These are phyloP conservation scores for Myripristis jacobus DNA, from an alignment of 2,797 vertebrate genomes.

Conservation along the genomic window DNA sequence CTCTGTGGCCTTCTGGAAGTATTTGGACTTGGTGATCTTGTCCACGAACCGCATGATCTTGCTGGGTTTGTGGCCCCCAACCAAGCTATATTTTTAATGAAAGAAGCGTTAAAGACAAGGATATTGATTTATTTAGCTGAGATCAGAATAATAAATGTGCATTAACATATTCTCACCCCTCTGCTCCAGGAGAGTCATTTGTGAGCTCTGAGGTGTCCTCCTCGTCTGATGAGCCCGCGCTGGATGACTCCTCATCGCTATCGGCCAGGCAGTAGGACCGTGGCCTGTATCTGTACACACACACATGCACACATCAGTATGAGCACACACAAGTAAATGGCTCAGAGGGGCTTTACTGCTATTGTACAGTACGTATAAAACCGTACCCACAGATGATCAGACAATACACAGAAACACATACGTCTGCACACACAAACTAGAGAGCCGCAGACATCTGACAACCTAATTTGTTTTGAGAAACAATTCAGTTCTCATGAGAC, in stretches of 20 bases:
- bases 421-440: background rate
- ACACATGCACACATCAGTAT: background rate
- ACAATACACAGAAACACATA: background rate
- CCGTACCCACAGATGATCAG: too few species aligned
- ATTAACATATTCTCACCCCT: slow-evolving; percentile 85
- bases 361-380: too few species aligned
- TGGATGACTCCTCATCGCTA: slow-evolving; percentile 94
- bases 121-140: background rate
- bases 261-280: slow-evolving; percentile 78
- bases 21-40: slow-evolving; percentile 97
- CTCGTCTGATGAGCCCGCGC: slow-evolving; percentile 95
- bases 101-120: background rate
- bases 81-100: slow-evolving; percentile 79
- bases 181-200: slow-evolving; percentile 86
- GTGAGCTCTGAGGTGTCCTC: slow-evolving; percentile 89
- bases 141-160: background rate
- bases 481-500: too few species aligned
- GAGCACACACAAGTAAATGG: too few species aligned
- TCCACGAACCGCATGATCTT: slow-evolving; percentile 98
- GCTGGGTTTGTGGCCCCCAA: slow-evolving; percentile 91
- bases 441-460: background rate
- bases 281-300: slow-evolving; percentile 68
- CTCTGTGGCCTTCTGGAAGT: slow-evolving; percentile 97
- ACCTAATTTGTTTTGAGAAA: too few species aligned
- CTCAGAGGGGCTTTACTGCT: too few species aligned